Evolutionary conservation across 2,888 invertebrate species (phyloP).

Genomic region (Caradrina clavipalpis): DNA sequence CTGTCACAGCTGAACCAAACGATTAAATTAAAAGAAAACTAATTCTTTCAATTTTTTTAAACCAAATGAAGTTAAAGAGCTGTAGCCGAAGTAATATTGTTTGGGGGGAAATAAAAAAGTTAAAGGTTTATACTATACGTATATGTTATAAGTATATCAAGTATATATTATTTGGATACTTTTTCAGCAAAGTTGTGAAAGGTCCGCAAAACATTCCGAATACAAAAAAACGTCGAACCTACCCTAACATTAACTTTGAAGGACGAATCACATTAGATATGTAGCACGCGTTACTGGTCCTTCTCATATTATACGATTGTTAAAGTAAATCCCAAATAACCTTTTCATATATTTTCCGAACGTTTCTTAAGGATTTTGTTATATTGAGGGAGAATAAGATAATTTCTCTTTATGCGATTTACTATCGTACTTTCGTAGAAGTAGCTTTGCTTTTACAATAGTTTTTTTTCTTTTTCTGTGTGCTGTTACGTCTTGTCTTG

Average conservation of each 20-base stretch:
- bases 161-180: slow-evolving; percentile 2
- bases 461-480: background rate
- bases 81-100: too few species aligned
- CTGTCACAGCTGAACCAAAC: too few species aligned
- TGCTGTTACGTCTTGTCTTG: too few species aligned
- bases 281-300: slow-evolving; percentile 33
- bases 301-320: slow-evolving; percentile 45
- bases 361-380: slow-evolving; percentile 12
- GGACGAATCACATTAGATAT: slow-evolving; percentile 33
- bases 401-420: background rate
- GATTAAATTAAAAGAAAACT: too few species aligned
- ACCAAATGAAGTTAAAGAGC: too few species aligned
- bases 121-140: too few species aligned
- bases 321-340: slow-evolving; percentile 32
- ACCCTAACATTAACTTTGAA: slow-evolving; percentile 39
- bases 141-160: too few species aligned
- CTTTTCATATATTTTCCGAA: slow-evolving; percentile 23
- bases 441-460: background rate
- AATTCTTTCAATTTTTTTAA: background rate
- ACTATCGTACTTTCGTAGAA: background rate
- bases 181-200: slow-evolving; percentile 14
- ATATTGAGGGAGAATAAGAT: slow-evolving; percentile 10
- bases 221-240: slow-evolving; percentile 33
- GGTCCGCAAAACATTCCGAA: slow-evolving; percentile 12
- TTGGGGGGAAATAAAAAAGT: too few species aligned